A percentile compares a stretch with the other conserved stretches of the same genome.
These are phyloP conservation scores for Acinonyx jubatus DNA, from an alignment of 2,113 vertebrate genomes.

Conservation along the genomic window DNA sequence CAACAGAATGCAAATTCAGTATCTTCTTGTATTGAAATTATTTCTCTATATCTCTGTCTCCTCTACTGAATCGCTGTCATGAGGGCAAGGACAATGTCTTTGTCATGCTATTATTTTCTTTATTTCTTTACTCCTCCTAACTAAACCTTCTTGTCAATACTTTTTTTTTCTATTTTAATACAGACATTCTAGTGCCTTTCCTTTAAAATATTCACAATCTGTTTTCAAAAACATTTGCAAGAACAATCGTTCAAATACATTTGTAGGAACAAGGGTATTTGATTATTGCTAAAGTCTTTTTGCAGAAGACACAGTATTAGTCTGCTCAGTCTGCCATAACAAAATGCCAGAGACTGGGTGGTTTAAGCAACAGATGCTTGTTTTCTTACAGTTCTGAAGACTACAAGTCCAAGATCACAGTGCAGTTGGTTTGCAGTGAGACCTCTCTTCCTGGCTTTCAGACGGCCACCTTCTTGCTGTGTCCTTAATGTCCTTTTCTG, in stretches of 20 bases:
- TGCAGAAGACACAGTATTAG: not conserved
- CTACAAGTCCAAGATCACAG: not conserved
- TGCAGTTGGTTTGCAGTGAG: not conserved
- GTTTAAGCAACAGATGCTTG: not conserved
- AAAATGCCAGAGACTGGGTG: not conserved
- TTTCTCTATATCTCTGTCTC: not conserved
- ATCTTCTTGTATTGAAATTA: not conserved
- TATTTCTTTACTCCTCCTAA: not conserved
- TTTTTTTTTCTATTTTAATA: not conserved
- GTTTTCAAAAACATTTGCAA: not conserved
- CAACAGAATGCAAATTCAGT: not conserved
- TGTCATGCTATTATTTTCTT: not conserved
- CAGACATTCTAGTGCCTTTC: not conserved
- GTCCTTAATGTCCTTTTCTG: not conserved
- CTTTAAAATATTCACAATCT: conserved; percentile 21
- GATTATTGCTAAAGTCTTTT: not conserved
- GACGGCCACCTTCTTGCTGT: not conserved
- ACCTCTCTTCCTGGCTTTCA: not conserved
- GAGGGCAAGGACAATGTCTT: not conserved
- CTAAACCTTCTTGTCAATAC: not conserved
- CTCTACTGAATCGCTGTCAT: not conserved
- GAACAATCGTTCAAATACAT: not conserved
- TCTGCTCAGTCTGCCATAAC: not conserved
- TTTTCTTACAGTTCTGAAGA: not conserved
- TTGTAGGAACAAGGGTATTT: not conserved